phyloP scores from a whole-genome alignment of 2,888 invertebrate genomes.

The Eupeodes luniger region DNA sequence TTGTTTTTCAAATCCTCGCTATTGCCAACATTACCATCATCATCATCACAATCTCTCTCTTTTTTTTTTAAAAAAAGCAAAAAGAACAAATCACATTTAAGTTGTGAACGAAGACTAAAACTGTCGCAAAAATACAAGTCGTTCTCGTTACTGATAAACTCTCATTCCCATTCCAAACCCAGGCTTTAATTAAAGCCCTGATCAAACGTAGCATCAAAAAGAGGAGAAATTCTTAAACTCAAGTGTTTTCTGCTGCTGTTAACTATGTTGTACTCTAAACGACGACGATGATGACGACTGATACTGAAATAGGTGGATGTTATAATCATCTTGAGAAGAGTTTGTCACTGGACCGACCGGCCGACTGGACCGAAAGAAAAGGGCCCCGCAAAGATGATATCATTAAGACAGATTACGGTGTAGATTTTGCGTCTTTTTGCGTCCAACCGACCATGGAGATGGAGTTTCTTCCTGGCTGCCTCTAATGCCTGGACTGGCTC shows the following conservation, averaged over 20 bases:
- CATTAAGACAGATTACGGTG: conserved; percentile 74
- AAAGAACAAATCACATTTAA: conserved; percentile 14
- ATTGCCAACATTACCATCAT: neutral
- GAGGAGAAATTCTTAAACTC: neutral
- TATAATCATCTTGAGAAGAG: conserved; percentile 41
- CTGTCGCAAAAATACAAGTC: conserved; percentile 46
- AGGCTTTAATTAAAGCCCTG: conserved; percentile 64
- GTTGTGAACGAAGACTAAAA: conserved; percentile 10
- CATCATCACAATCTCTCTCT: neutral
- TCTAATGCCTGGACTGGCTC: neutral
- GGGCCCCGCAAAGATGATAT: conserved; percentile 53
- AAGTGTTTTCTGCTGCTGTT: neutral
- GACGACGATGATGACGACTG: too few species aligned
- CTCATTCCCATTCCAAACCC: neutral
- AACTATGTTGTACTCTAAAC: neutral
- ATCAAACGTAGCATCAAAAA: conserved; percentile 13
- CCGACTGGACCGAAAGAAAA: conserved; percentile 59
- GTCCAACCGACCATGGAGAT: conserved; percentile 13
- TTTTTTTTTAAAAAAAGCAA: neutral
- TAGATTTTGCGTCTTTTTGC: conserved; percentile 42
- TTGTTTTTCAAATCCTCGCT: conserved; percentile 7
- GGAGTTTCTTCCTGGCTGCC: conserved; percentile 9
- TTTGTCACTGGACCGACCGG: conserved; percentile 61
- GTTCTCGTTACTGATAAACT: conserved; percentile 35
- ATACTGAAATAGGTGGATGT: neutral